Base-by-base conservation (phyloP, 2,113 vertebrate genomes). In the Heterotilapia buettikoferi region DNA sequence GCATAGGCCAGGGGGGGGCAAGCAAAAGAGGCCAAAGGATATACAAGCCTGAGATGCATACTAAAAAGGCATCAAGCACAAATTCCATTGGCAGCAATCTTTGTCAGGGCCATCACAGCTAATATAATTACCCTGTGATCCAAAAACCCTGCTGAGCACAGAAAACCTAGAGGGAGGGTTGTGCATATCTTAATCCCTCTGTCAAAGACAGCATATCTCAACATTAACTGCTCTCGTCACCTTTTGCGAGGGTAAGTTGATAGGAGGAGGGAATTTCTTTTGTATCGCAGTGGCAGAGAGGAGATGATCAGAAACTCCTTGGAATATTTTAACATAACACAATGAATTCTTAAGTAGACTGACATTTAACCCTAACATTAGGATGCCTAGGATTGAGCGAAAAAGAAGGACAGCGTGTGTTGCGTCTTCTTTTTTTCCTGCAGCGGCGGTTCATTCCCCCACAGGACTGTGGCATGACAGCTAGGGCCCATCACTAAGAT, bases 91-190 rank as follows among this genome's bases (percentile, higher is more conserved):
- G 54, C 86, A 86, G 90, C 90, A 87, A 90, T 91, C 88, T 86
- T 79, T 93, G 87, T 95, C 91, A 85, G 89, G 21, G 86, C 92
- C 91, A 95, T 96, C 94, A 91, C 63, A 31, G 90, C 94, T 93
- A 96, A 97, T 96, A 94, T 94, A 95, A 91, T 61, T 66, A 71
- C 52, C 87, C 92, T 96, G 84, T 96, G 95, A 96, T 96, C 95
- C 87, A 87, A 89, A 88, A 92, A 88, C 61, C 91, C 90, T 90
- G 91, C 89, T 91, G 90, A 93, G 92, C 89, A 91, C 47, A 85
- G 92, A 85, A 63, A 93, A 93, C 86, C 92, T 88, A 38, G 56
- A 87, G 85, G 91, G 90, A 86, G 50, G 66, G 56, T 84, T 78
- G 26, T 94, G 95, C 93, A 95, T 95, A 92, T 91, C 50, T 95